These are phyloP conservation scores for Seriola aureovittata DNA, from an alignment of 2,113 vertebrate species.

Conservation along the genomic window DNA sequence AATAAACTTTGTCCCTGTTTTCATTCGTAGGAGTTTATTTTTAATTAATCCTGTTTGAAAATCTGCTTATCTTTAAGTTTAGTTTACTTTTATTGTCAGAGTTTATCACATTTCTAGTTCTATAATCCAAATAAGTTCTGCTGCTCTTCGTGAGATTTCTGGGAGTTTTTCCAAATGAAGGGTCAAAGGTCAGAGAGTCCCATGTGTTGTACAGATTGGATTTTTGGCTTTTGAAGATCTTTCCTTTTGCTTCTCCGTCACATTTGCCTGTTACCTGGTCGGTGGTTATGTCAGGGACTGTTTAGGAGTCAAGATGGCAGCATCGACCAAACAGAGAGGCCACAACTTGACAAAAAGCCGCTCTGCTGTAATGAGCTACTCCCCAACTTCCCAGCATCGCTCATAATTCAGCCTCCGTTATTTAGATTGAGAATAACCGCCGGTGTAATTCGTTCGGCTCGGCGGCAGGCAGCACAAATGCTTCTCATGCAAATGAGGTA, in stretches of 20 bases:
- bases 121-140: background rate
- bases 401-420: constrained; percentile 44
- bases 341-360: constrained; percentile 24
- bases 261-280: background rate
- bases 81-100: background rate
- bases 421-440: constrained; percentile 66
- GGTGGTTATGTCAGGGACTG: background rate
- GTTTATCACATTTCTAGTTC: background rate
- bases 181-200: background rate
- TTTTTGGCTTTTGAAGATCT: background rate
- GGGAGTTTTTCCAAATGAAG: background rate
- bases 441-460: constrained; percentile 41
- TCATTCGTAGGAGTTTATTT: too few relatives aligned
- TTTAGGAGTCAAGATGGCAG: constrained; percentile 31
- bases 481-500: constrained; percentile 77
- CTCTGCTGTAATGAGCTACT: constrained; percentile 35
- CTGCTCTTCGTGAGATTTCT: background rate
- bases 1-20: too few relatives aligned
- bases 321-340: constrained; percentile 29
- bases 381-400: constrained; percentile 68
- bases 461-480: constrained; percentile 53
- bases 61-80: background rate
- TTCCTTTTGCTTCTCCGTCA: background rate
- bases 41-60: background rate
- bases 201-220: background rate